Conservation (phyloP, 2,113 vertebrate species). For the Ceuthmochares aereus region DNA sequence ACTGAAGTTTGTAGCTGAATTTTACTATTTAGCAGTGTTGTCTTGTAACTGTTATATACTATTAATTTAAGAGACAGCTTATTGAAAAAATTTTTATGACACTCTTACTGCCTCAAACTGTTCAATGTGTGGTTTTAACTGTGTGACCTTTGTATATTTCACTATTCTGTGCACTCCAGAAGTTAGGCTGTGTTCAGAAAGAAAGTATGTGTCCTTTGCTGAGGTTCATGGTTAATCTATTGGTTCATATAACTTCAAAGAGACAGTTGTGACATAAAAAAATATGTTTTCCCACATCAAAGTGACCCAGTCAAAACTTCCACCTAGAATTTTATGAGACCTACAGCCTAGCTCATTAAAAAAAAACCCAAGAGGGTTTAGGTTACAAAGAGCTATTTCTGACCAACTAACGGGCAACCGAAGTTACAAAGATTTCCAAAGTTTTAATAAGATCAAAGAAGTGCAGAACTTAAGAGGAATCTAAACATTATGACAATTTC, state of each 20-base stretch:
- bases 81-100: neutral
- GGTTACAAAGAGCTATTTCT: conserved; percentile 5
- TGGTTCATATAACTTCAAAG: conserved; percentile 13
- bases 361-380: neutral
- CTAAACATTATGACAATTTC: neutral
- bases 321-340: neutral
- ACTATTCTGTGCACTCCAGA: neutral
- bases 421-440: neutral
- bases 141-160: neutral
- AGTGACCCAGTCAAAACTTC: neutral
- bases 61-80: neutral
- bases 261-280: neutral
- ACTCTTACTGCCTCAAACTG: neutral
- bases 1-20: neutral
- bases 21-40: neutral
- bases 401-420: neutral
- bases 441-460: conserved; percentile 9
- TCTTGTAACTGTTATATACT: neutral
- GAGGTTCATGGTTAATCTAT: neutral
- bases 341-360: neutral
- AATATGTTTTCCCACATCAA: neutral
- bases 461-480: neutral
- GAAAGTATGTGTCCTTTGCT: neutral
- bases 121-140: neutral
- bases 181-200: neutral